phyloP scores from a whole-genome alignment of 2,797 vertebrate genomes.

The Chiloscyllium punctatum region DNA sequence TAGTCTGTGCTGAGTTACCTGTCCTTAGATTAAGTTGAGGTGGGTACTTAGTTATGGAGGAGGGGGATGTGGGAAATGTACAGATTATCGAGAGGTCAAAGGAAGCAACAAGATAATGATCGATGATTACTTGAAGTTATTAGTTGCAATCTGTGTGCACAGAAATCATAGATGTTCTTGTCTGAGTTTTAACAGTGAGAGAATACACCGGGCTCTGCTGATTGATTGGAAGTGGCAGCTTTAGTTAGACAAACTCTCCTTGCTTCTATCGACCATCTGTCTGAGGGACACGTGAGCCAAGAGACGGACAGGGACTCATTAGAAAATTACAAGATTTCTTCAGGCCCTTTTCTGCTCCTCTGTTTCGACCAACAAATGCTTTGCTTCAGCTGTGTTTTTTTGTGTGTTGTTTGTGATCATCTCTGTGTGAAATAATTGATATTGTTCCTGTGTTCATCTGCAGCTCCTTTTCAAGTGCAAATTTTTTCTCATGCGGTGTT shows the following conservation, averaged over 20 bases:
- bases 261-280: constrained; percentile 63
- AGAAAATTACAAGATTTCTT: constrained; percentile 47
- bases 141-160: background rate
- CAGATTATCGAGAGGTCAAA: background rate
- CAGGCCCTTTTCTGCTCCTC: constrained; percentile 43
- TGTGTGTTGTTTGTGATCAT: constrained; percentile 42
- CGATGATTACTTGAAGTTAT: background rate
- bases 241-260: constrained; percentile 64
- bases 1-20: background rate
- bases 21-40: background rate
- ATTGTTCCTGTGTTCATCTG: background rate
- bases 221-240: constrained; percentile 68
- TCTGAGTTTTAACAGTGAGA: constrained; percentile 46
- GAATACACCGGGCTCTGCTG: constrained; percentile 51
- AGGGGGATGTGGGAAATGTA: background rate
- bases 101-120: background rate
- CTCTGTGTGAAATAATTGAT: constrained; percentile 42
- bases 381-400: constrained; percentile 37
- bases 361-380: constrained; percentile 50
- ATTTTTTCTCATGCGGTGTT: background rate
- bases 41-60: background rate
- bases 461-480: constrained; percentile 20
- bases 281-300: constrained; percentile 49
- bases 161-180: background rate
- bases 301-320: constrained; percentile 45